A percentile compares a stretch with the other conserved stretches of the same genome.
Evolutionary conservation across 2,797 vertebrate species (phyloP).

Genomic region (Orestias chungarensis): DNA sequence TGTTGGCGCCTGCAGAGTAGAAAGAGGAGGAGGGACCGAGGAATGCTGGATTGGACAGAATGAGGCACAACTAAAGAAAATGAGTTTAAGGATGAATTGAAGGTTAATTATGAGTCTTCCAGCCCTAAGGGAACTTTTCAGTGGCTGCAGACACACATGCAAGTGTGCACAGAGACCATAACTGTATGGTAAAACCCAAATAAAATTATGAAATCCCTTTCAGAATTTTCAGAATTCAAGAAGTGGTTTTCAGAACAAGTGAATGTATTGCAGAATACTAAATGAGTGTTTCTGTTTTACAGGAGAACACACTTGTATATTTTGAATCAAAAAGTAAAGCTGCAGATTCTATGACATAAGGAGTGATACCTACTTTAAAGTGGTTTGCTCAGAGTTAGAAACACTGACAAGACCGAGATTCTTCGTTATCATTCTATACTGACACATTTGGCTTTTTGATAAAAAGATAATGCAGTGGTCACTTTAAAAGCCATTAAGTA

Average conservation of each 20-base stretch:
- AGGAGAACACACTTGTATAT: background rate
- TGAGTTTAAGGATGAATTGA: conserved; percentile 56
- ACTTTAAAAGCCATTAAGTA: background rate
- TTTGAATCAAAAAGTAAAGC: background rate
- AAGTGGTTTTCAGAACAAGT: too few relatives aligned
- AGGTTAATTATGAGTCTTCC: conserved; percentile 71
- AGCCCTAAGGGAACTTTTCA: conserved; percentile 45
- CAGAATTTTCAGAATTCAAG: too few relatives aligned
- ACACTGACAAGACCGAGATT: background rate
- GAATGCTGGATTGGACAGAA: conserved; percentile 35
- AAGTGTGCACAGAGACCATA: conserved; percentile 45
- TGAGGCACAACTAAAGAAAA: conserved; percentile 36
- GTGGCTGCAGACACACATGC: conserved; percentile 64
- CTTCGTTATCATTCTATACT: background rate
- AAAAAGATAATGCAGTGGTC: background rate
- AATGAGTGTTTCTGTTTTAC: background rate
- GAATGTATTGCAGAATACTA: background rate
- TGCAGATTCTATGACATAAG: background rate
- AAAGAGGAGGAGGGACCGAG: conserved; percentile 11
- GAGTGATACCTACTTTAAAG: background rate
- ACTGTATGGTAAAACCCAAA: conserved; percentile 54
- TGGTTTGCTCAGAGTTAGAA: background rate
- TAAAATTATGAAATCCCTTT: conserved; percentile 35
- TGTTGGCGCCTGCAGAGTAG: conserved; percentile 10
- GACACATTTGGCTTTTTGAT: background rate